Evolutionary conservation across 2,888 invertebrate genomes (phyloP).

Genomic region (Ectemnius cavifrons): DNA sequence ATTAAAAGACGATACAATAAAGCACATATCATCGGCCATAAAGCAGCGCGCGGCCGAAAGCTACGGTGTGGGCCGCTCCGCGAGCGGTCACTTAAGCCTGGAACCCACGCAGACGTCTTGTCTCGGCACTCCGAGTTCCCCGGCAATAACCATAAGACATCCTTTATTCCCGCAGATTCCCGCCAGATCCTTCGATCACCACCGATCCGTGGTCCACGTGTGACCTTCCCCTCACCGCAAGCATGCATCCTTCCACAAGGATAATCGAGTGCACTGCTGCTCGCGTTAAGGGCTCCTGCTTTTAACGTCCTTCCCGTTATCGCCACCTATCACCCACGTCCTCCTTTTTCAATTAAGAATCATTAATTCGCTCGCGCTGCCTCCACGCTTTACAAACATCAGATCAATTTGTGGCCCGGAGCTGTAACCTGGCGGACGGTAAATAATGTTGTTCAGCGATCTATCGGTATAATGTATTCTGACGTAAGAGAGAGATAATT

Average conservation of each 20-base stretch:
- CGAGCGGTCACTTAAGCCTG: conserved; percentile 62
- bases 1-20: conserved; percentile 79
- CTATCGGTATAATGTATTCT: conserved; percentile 1
- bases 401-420: too few relatives aligned
- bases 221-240: conserved; percentile 14
- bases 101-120: conserved; percentile 75
- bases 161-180: conserved; percentile 59
- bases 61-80: conserved; percentile 66
- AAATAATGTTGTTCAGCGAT: conserved; percentile 4
- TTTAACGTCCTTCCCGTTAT: neutral
- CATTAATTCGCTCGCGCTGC: conserved; percentile 1
- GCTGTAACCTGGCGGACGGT: neutral
- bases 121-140: conserved; percentile 66
- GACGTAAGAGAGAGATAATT: conserved; percentile 8
- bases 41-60: conserved; percentile 66
- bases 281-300: conserved; percentile 2
- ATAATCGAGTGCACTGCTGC: neutral
- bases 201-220: conserved; percentile 9
- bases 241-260: conserved; percentile 3
- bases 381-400: too few relatives aligned
- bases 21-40: conserved; percentile 77
- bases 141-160: conserved; percentile 74
- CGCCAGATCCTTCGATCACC: conserved; percentile 25
- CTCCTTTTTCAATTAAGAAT: neutral
- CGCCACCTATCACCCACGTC: neutral